Evolutionary conservation across 1,140 invertebrate species (phyloP), one percentile per base, ranked within the genome.

Genomic region (Nylanderia fulva): DNA sequence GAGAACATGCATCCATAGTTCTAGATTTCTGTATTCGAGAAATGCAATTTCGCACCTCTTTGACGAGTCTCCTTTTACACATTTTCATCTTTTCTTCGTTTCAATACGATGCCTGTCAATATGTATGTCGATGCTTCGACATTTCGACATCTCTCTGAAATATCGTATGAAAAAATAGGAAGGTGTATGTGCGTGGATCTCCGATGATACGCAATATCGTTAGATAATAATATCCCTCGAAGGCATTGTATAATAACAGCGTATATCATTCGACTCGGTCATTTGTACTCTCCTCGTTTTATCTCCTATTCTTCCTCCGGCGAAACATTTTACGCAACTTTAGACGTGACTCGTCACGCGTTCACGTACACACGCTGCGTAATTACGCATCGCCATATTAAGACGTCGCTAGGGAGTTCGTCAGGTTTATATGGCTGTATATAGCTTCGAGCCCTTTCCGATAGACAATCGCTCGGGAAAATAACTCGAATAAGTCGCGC

Each of bases 331-430:
- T 71, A 39, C 52, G 48, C 63, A 58, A 82, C 7, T 60, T 54
- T 66, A 33, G 45, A 86, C 86, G 88, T 86, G 84, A 90, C 75
- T 72, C 66, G 42, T 36, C 68, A 56, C 29, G 58, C 42, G 13
- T 68, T 61, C 60, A 64, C 83, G 48, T 79, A 79, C 80, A 79
- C 80, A 48, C 42, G 58, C 69, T 64, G 29, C 60, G 68, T 63
- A 64, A 63, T 64, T 72, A 86, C 58, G 29, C 77, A 72, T 79
- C 61, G 29, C 29, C 29, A 21, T 60, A 39, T 60, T 39, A 54
- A 68, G 61, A 79, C 24, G 58, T 66, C 68, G 61, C 75, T 33
- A 33, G 24, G 75, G 75, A 79, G 27, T 42, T 68, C 42, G 45
- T 24, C 24, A 29, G n/a, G 42, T 77, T 77, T 33, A 33, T 33